Conservation (phyloP, 2,888 invertebrate genomes). For the Tinea semifulvella region DNA sequence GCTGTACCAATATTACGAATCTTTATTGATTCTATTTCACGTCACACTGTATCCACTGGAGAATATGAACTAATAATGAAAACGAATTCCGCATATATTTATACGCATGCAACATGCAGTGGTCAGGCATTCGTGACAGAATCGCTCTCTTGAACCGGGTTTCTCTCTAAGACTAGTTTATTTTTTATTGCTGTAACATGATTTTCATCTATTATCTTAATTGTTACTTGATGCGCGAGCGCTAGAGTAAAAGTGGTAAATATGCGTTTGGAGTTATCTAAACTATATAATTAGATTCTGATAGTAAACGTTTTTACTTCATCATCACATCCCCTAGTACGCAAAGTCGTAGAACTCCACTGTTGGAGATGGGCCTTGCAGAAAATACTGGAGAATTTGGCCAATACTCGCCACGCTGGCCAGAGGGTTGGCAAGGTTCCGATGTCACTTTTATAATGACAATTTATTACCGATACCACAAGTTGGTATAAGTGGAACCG, state of each 20-base stretch:
- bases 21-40: constrained; percentile 24
- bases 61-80: constrained; percentile 61
- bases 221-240: constrained; percentile 20
- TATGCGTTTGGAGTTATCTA: constrained; percentile 1
- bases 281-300: constrained; percentile 5
- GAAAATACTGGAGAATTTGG: too few relatives aligned
- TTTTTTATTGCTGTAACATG: constrained; percentile 4
- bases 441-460: too few relatives aligned
- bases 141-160: constrained; percentile 39
- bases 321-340: too few relatives aligned
- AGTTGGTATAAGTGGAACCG: too few relatives aligned
- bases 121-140: constrained; percentile 62
- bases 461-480: too few relatives aligned
- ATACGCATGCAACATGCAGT: constrained; percentile 53
- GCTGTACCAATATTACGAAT: constrained; percentile 24
- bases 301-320: constrained; percentile 1
- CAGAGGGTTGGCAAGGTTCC: too few relatives aligned
- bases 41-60: constrained; percentile 49
- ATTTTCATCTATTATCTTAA: constrained; percentile 18
- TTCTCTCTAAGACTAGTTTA: constrained; percentile 32
- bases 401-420: too few relatives aligned
- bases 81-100: constrained; percentile 65
- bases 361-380: too few relatives aligned
- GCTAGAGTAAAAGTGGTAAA: constrained; percentile 19
- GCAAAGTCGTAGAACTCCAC: too few relatives aligned